Evolutionary conservation across 2,888 invertebrate genomes (phyloP).

Genomic region (Melitaea athalia): DNA sequence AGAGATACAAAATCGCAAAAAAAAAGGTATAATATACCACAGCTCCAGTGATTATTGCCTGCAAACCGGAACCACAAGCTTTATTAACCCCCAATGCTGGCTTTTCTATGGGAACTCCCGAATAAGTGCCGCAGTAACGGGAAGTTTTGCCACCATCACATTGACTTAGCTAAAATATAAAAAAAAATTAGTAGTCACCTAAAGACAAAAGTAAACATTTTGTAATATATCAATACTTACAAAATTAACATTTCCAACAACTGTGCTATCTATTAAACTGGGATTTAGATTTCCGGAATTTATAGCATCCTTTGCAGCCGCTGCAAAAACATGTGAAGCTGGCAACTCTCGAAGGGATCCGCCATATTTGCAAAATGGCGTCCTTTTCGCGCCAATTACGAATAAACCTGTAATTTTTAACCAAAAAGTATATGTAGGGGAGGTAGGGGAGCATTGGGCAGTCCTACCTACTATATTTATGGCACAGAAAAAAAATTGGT

Average conservation of each 20-base stretch:
- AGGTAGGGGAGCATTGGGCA: too few species aligned
- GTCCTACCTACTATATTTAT: too few species aligned
- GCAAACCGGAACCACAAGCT: slow-evolving; percentile 98
- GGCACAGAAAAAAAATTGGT: too few species aligned
- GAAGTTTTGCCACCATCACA: slow-evolving; percentile 93
- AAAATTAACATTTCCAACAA: slow-evolving; percentile 69
- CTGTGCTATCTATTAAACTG: slow-evolving; percentile 58
- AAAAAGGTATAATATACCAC: slow-evolving; percentile 82
- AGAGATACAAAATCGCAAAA: neutral
- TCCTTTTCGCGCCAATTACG: slow-evolving; percentile 70
- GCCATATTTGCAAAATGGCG: slow-evolving; percentile 72
- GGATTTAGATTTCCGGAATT: slow-evolving; percentile 58
- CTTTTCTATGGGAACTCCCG: slow-evolving; percentile 91
- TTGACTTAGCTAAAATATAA: slow-evolving; percentile 84
- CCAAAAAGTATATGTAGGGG: too few species aligned
- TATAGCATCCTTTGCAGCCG: slow-evolving; percentile 67
- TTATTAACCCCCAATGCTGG: slow-evolving; percentile 96
- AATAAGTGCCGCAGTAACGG: slow-evolving; percentile 91
- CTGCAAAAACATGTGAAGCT: slow-evolving; percentile 66
- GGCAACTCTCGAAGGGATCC: slow-evolving; percentile 63
- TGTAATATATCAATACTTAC: slow-evolving; percentile 49
- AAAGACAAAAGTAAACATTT: too few species aligned
- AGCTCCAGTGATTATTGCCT: slow-evolving; percentile 92
- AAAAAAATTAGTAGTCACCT: too few species aligned
- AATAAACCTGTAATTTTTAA: slow-evolving; percentile 58